Evolutionary conservation across 1,140 invertebrate species (phyloP).

Genomic region (Mactra quadrangularis): DNA sequence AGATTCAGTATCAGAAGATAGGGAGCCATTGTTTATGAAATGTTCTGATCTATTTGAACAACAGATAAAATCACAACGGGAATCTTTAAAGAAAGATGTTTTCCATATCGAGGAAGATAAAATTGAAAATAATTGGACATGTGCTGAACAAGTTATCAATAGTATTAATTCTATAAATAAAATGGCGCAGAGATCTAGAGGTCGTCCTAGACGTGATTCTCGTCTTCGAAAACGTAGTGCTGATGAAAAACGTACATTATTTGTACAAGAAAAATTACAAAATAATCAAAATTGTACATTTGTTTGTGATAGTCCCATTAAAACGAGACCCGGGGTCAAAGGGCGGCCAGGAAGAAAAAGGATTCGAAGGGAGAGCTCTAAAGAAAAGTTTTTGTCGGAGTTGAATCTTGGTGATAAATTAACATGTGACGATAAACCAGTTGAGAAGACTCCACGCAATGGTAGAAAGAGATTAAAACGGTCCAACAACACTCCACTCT

Average conservation of each 20-base stretch:
- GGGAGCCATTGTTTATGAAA: constrained; percentile 23
- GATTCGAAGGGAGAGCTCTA: constrained; percentile 11
- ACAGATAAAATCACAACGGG: constrained; percentile 51
- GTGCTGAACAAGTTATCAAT: constrained; percentile 36
- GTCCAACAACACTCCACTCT: too few relatives aligned
- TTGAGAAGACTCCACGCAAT: neutral
- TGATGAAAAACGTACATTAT: constrained; percentile 58
- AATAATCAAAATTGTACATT: constrained; percentile 55
- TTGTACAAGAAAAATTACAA: constrained; percentile 56
- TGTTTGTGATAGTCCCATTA: constrained; percentile 29
- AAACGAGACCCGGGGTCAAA: constrained; percentile 22
- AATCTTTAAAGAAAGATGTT: constrained; percentile 44
- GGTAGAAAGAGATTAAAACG: too few relatives aligned
- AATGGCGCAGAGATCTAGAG: constrained; percentile 3
- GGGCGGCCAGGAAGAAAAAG: neutral
- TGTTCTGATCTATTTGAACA: constrained; percentile 50
- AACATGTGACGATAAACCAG: neutral
- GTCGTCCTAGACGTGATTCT: constrained; percentile 5
- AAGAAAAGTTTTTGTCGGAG: constrained; percentile 52
- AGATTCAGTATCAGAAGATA: constrained; percentile 10
- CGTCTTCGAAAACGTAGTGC: constrained; percentile 35
- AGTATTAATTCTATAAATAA: constrained; percentile 41
- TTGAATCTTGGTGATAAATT: constrained; percentile 40
- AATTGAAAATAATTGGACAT: constrained; percentile 39
- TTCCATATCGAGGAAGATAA: constrained; percentile 36